Evolutionary conservation across 2,888 invertebrate species (phyloP).

Genomic region (Cephonodes hylas): DNA sequence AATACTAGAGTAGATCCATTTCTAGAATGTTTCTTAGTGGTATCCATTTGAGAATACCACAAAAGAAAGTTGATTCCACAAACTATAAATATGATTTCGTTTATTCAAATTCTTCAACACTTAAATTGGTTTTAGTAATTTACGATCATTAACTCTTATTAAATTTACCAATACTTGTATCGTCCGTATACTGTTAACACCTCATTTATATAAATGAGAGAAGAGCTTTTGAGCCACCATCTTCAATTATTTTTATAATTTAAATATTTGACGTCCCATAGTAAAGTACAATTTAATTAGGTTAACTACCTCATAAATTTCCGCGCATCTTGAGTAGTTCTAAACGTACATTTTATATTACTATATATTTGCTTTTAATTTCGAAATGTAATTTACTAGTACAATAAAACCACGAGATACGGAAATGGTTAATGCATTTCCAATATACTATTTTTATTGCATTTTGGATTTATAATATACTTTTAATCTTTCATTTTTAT

Average conservation of each 20-base stretch:
- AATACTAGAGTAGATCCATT: too few relatives aligned
- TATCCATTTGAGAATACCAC: too few relatives aligned
- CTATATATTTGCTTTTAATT: constrained; percentile 2
- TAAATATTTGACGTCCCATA: constrained; percentile 7
- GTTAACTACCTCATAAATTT: background rate
- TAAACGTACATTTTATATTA: background rate
- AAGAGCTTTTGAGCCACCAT: background rate
- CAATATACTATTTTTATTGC: background rate
- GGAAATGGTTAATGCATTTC: background rate
- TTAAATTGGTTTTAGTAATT: background rate
- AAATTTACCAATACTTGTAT: background rate
- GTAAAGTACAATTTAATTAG: constrained; percentile 1
- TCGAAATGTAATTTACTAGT: background rate
- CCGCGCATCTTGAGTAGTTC: background rate
- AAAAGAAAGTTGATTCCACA: too few relatives aligned
- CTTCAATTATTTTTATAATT: constrained; percentile 9
- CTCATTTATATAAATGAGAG: constrained; percentile 2
- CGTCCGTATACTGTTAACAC: background rate
- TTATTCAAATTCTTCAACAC: background rate
- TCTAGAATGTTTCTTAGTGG: too few relatives aligned
- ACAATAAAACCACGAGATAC: background rate
- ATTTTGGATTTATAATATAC: background rate
- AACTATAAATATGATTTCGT: background rate
- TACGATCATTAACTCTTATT: background rate
- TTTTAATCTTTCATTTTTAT: background rate